Percentiles rank a stretch among this genome's conserved stretches.
Conservation (phyloP, 2,113 vertebrate species). For the Glaucidium brasilianum region DNA sequence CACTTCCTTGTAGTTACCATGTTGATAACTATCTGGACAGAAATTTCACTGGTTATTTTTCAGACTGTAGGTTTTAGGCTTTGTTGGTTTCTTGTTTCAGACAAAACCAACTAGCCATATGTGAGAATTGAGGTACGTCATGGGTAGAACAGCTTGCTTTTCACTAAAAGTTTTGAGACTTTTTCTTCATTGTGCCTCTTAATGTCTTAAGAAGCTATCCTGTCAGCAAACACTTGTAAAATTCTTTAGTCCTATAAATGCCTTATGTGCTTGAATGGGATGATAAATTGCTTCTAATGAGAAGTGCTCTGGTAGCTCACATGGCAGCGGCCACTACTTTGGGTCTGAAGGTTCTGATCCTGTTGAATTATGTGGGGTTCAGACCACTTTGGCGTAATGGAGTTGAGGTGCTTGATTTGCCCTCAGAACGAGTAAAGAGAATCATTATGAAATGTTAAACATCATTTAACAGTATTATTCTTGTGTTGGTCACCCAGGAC, state of each 20-base stretch:
- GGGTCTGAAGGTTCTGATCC: background rate
- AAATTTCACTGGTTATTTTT: background rate
- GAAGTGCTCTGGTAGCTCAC: background rate
- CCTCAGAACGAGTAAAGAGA: background rate
- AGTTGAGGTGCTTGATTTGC: background rate
- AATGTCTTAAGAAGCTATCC: background rate
- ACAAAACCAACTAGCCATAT: background rate
- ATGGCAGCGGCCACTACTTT: rapidly evolving
- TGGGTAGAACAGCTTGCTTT: background rate
- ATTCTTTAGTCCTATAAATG: background rate
- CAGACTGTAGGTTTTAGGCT: background rate
- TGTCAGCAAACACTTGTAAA: background rate
- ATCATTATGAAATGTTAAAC: background rate
- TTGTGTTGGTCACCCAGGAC: rapidly evolving
- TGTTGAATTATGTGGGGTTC: background rate
- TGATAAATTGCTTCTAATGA: background rate
- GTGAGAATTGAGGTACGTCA: background rate
- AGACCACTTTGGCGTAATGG: background rate
- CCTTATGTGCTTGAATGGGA: background rate
- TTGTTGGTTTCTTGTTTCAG: background rate
- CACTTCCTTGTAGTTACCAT: background rate
- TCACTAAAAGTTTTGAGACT: background rate
- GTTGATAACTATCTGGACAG: background rate
- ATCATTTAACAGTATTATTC: background rate
- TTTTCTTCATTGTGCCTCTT: background rate